phyloP scores from a whole-genome alignment of 2,797 vertebrate species.

The Manis pentadactyla region DNA sequence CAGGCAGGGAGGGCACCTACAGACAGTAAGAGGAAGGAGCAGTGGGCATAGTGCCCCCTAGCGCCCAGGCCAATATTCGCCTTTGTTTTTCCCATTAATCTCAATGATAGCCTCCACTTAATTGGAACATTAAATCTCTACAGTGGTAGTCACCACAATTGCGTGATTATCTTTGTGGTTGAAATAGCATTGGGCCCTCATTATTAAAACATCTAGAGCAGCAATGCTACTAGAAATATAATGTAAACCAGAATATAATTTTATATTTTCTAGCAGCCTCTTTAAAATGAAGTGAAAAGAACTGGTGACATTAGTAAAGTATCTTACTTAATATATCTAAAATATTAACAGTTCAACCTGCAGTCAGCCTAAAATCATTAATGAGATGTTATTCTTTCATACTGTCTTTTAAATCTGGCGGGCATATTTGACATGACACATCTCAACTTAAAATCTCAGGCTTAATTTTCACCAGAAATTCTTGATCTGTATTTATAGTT shows the following conservation, averaged over 20 bases:
- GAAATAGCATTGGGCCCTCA: neutral
- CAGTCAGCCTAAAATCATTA: neutral
- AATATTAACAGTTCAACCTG: neutral
- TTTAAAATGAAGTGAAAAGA: neutral
- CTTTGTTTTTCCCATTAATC: neutral
- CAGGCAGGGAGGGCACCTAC: neutral
- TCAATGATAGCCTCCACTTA: neutral
- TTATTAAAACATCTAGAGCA: slow-evolving; percentile 1
- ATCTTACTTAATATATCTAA: neutral
- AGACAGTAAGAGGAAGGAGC: neutral
- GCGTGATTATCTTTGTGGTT: neutral
- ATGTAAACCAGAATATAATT: neutral
- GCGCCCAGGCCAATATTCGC: neutral
- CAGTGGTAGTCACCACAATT: neutral
- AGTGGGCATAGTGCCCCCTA: neutral
- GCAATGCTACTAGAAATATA: neutral
- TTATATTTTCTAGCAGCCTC: neutral
- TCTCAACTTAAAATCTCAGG: neutral
- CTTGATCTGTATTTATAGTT: neutral
- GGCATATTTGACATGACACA: neutral
- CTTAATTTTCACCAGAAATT: neutral
- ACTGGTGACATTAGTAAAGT: neutral
- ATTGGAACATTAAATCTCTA: slow-evolving; percentile 35
- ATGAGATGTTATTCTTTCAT: neutral
- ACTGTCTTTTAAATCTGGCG: neutral